Conservation (phyloP, 2,797 vertebrate genomes). For the Hippopotamyrus pictus region DNA sequence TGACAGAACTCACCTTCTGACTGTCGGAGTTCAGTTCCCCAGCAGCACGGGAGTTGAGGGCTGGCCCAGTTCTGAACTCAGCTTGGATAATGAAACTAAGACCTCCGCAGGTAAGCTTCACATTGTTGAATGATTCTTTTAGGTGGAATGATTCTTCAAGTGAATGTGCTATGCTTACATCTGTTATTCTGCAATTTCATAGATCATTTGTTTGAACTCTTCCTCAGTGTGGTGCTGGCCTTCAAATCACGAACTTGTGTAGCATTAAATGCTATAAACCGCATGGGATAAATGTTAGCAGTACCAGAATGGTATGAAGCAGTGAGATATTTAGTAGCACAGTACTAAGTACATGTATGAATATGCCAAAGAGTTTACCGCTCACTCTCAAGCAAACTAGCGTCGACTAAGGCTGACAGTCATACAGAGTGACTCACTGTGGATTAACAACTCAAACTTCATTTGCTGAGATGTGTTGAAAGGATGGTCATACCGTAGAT, state of each 20-base stretch:
- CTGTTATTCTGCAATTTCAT: neutral
- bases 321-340: constrained; percentile 62
- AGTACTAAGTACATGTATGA: constrained; percentile 53
- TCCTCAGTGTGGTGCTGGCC: neutral
- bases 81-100: constrained; percentile 46
- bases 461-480: neutral
- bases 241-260: neutral
- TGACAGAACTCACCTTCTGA: constrained; percentile 21
- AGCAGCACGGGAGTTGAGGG: constrained; percentile 38
- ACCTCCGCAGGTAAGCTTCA: constrained; percentile 54
- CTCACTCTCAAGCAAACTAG: constrained; percentile 56
- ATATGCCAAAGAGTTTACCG: constrained; percentile 46
- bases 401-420: constrained; percentile 56
- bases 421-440: constrained; percentile 57
- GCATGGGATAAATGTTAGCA: neutral
- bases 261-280: neutral
- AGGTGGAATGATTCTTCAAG: constrained; percentile 22
- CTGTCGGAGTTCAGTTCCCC: constrained; percentile 19
- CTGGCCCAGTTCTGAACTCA: constrained; percentile 42
- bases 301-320: constrained; percentile 30
- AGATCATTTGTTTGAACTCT: neutral
- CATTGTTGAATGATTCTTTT: constrained; percentile 19
- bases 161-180: constrained; percentile 22
- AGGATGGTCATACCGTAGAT: neutral
- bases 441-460: constrained; percentile 29